Conservation (phyloP, 2,888 invertebrate genomes). For the Ptychoptera contaminata region DNA sequence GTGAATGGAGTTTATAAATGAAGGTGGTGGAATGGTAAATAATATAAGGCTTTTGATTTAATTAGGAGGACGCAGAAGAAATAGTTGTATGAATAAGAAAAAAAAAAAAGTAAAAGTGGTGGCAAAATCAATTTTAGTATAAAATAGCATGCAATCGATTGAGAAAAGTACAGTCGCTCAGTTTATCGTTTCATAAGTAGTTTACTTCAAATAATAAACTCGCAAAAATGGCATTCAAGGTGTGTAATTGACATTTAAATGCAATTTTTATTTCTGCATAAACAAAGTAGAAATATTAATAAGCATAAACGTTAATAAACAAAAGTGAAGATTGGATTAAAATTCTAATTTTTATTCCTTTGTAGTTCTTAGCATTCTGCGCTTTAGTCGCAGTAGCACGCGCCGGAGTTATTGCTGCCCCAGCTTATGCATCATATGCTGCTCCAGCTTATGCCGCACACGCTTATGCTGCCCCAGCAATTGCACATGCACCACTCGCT, state of each 20-base stretch:
- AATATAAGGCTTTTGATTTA: too few relatives aligned
- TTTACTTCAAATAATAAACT: constrained; percentile 2
- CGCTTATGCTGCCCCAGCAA: constrained; percentile 15
- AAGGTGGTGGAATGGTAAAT: too few relatives aligned
- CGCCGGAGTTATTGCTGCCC: constrained; percentile 13
- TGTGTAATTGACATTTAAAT: constrained; percentile 9
- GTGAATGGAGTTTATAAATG: too few relatives aligned
- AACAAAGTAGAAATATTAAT: too few relatives aligned
- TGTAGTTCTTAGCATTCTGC: constrained; percentile 16
- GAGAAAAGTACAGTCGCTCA: too few relatives aligned
- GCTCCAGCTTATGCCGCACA: constrained; percentile 22
- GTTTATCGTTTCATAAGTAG: too few relatives aligned
- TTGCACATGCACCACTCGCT: constrained; percentile 11
- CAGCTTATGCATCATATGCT: constrained; percentile 7
- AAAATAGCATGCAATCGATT: too few relatives aligned
- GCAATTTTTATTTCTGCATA: too few relatives aligned
- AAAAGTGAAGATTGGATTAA: not conserved
- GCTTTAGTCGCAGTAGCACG: constrained; percentile 16
- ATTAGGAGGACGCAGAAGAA: too few relatives aligned
- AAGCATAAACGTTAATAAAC: not conserved
- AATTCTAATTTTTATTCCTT: constrained; percentile 4
- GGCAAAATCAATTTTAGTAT: too few relatives aligned
- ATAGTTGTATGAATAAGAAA: too few relatives aligned
- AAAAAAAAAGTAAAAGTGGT: too few relatives aligned
- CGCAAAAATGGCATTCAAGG: constrained; percentile 14